phyloP scores from a whole-genome alignment of 2,888 invertebrate species.

The Liodrosophila aerea region DNA sequence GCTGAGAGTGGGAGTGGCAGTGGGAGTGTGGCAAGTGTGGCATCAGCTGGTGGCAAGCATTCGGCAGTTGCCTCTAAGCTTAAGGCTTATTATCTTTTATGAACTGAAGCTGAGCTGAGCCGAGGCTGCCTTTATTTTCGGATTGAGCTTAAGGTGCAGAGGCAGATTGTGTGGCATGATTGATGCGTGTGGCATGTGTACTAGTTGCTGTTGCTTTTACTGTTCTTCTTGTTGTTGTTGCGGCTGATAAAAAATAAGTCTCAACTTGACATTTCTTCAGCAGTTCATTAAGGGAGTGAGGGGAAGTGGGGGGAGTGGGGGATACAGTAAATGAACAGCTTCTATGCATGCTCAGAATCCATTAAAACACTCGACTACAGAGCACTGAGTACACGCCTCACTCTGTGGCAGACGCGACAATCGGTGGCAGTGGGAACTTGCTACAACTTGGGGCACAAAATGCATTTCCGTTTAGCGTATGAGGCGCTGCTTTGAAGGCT shows the following conservation, averaged over 20 bases:
- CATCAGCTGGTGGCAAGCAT: conserved; percentile 57
- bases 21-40: conserved; percentile 18
- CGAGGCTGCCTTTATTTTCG: conserved; percentile 25
- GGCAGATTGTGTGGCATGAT: conserved; percentile 51
- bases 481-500: conserved; percentile 59
- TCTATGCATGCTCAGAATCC: conserved; percentile 64
- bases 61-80: conserved; percentile 54
- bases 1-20: conserved; percentile 1
- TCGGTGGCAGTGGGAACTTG: conserved; percentile 1
- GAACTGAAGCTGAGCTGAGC: conserved; percentile 52
- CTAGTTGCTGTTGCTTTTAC: conserved; percentile 46
- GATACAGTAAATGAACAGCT: conserved; percentile 41
- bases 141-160: conserved; percentile 47
- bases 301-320: not conserved
- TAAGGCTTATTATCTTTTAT: conserved; percentile 74
- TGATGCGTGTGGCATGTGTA: conserved; percentile 61
- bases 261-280: conserved; percentile 69
- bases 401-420: conserved; percentile 62
- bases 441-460: conserved; percentile 48
- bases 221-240: conserved; percentile 27
- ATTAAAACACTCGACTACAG: conserved; percentile 71
- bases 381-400: too few relatives aligned
- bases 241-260: conserved; percentile 26
- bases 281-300: conserved; percentile 50
- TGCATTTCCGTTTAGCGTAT: conserved; percentile 68